A percentile compares a stretch with the other conserved stretches of the same genome.
Conservation (phyloP, 2,888 invertebrate species). For the Isoperla grammatica region DNA sequence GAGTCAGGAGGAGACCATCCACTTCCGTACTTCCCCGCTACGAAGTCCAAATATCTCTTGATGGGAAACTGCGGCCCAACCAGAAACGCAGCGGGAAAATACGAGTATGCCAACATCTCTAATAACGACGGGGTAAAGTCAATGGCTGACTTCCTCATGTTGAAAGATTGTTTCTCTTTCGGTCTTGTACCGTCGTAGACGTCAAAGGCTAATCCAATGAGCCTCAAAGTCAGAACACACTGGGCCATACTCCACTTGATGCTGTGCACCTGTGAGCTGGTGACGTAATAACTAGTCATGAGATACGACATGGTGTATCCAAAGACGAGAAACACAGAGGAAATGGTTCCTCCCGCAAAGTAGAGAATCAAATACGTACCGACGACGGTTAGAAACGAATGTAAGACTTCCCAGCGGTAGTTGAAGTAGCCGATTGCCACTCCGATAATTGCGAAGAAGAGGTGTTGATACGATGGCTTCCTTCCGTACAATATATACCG, state of each 20-base stretch:
- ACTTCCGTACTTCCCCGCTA: conserved; percentile 59
- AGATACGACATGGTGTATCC: conserved; percentile 77
- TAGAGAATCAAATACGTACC: conserved; percentile 65
- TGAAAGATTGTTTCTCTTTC: conserved; percentile 58
- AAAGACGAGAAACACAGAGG: conserved; percentile 65
- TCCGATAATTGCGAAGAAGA: conserved; percentile 68
- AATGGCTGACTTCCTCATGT: conserved; percentile 67
- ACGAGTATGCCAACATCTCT: conserved; percentile 74
- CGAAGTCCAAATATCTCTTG: conserved; percentile 71
- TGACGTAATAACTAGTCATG: conserved; percentile 68
- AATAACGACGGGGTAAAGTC: conserved; percentile 60
- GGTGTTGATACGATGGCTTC: conserved; percentile 56
- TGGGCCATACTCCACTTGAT: conserved; percentile 98
- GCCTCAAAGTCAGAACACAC: conserved; percentile 83
- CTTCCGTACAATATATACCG: conserved; percentile 47
- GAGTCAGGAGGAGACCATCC: conserved; percentile 43
- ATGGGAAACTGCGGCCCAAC: conserved; percentile 94
- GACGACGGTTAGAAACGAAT: conserved; percentile 66
- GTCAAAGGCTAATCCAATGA: conserved; percentile 79
- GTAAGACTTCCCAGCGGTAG: conserved; percentile 73
- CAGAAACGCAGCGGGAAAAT: conserved; percentile 85
- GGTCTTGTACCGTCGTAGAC: conserved; percentile 68
- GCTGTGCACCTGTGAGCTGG: conserved; percentile 81
- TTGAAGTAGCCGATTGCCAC: conserved; percentile 74
- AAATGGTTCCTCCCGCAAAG: conserved; percentile 56